Base-by-base conservation (phyloP, 2,113 vertebrate genomes). In the Rana temporaria region DNA sequence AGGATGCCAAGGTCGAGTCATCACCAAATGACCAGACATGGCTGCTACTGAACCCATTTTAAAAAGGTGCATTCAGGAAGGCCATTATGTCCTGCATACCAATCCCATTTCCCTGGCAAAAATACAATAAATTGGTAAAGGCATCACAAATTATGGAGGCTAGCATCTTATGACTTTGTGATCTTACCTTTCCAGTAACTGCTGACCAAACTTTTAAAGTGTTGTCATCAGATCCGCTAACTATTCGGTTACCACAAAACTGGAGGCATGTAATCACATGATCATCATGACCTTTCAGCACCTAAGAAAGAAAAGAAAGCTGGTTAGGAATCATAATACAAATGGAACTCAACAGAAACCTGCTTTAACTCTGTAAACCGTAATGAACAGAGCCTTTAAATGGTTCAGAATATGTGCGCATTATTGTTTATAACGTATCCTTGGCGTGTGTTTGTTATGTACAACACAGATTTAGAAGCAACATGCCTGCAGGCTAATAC, bases 161-260 rank as follows among this genome's bases (percentile, higher is more conserved):
- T 1, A 6, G 9, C 42, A 48, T 48, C 2, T 48, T 14, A 48
- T 48, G 11, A 48, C 42, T 48, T 42, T 48, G 55, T 6, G 0
- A 0, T 14, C 92, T 87, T 87, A 99, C 98, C 95, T 99, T 99
- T 89, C 98, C 98, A 1, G 97, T 99, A 81, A 99, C 96, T 0
- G 98, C 98, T 24, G 98, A 99, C 98, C 98, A 99, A 79, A 99
- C 97, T 90, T 99, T 99, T 15, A 99, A 92, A 17, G 98, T 99
- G 94, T 99, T 99, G 94, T 99, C 98, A 1, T 99, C 98, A 0
- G 98, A 99, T 85, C 98, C 98, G 73, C 98, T 99, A 87, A 99
- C 98, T 24, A 99, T 98, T 64, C 97, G 94, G 91, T 98, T 98
- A 86, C 97, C 97, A 66, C 98, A 99, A 88, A 99, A 99, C 90